A percentile compares a stretch with the other conserved stretches of the same genome.
Conservation (phyloP, 2,797 vertebrate genomes). For the Atherinosoma microstoma region DNA sequence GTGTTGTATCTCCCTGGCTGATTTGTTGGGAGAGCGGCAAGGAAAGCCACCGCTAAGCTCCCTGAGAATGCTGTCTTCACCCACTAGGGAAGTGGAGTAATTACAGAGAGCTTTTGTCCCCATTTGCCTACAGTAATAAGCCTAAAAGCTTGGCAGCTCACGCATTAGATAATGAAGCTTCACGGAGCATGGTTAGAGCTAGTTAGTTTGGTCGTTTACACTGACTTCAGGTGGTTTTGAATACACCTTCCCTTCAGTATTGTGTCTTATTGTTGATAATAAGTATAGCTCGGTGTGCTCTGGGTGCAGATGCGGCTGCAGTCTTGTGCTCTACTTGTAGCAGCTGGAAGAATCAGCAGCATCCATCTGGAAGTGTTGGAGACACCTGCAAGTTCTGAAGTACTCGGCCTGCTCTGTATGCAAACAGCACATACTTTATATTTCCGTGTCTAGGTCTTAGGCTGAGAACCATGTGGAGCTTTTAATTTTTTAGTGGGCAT, state of each 20-base stretch:
- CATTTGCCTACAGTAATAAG: constrained; percentile 75
- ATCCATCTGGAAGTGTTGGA: constrained; percentile 41
- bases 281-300: not conserved
- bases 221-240: constrained; percentile 21
- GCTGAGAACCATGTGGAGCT: constrained; percentile 7
- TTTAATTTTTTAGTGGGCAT: constrained; percentile 2
- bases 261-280: constrained; percentile 25
- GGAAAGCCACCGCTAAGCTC: constrained; percentile 69
- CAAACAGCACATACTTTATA: constrained; percentile 31
- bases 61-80: constrained; percentile 69
- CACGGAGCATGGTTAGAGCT: constrained; percentile 42
- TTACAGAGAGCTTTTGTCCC: constrained; percentile 76
- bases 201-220: constrained; percentile 47
- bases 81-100: constrained; percentile 74
- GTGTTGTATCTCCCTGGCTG: constrained; percentile 49
- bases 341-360: constrained; percentile 9
- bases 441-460: constrained; percentile 5
- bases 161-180: constrained; percentile 69
- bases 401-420: constrained; percentile 45
- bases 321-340: constrained; percentile 3
- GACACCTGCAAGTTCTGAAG: constrained; percentile 55
- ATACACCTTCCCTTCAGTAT: constrained; percentile 8
- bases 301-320: not conserved
- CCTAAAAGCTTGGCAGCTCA: constrained; percentile 66
- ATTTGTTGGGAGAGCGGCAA: constrained; percentile 54